A percentile compares a stretch with the other conserved stretches of the same genome.
These are phyloP conservation scores for Thinocorus orbignyianus DNA, from an alignment of 2,113 vertebrate species.

Conservation along the genomic window DNA sequence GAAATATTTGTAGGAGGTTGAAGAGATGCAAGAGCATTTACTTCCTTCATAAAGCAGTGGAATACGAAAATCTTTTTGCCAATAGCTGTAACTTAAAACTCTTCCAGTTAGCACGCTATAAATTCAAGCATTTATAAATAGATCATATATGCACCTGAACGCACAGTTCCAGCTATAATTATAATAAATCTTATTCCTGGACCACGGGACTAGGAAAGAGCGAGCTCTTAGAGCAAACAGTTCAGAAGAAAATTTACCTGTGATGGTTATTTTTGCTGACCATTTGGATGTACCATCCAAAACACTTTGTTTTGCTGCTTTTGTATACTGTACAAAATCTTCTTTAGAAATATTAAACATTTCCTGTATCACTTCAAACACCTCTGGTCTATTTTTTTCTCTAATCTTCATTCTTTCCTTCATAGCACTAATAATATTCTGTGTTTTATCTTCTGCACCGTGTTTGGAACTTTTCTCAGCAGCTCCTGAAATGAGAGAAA, in stretches of 20 bases:
- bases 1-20: background rate
- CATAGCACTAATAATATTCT: slow-evolving; percentile 98
- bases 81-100: background rate
- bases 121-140: background rate
- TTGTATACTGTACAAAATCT: slow-evolving; percentile 87
- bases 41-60: background rate
- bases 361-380: slow-evolving; percentile 95
- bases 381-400: slow-evolving; percentile 93
- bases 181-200: background rate
- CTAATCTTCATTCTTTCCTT: slow-evolving; percentile 98
- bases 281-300: slow-evolving; percentile 97
- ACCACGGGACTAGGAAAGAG: background rate
- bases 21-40: background rate
- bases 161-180: background rate
- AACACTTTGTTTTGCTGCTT: slow-evolving; percentile 93
- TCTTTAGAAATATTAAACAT: slow-evolving; percentile 93
- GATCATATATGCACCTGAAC: background rate
- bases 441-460: slow-evolving; percentile 96
- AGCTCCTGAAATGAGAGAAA: slow-evolving; percentile 80
- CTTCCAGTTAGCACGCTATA: background rate
- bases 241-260: slow-evolving; percentile 75
- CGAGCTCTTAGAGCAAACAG: background rate
- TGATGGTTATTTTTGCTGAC: slow-evolving; percentile 98
- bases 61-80: background rate
- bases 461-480: slow-evolving; percentile 99